Evolutionary conservation across 2,888 invertebrate genomes (phyloP).

Genomic region (Acleris cristana): DNA sequence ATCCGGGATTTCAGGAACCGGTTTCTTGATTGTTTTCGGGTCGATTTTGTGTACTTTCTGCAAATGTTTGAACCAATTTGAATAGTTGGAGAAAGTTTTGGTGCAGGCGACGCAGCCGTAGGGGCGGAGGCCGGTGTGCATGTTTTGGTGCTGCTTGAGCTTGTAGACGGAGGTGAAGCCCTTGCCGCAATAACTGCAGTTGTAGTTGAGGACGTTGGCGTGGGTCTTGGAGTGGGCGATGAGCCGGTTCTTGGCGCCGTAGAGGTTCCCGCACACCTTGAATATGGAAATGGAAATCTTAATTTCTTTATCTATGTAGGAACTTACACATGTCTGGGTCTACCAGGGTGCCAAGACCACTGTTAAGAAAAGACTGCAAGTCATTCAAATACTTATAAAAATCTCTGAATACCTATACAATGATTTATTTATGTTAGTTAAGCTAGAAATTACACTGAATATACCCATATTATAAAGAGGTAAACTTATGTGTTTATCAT

Average conservation of each 20-base stretch:
- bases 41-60: constrained; percentile 61
- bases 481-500: too few species aligned
- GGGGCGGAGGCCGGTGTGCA: constrained; percentile 82
- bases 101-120: constrained; percentile 83
- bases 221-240: constrained; percentile 65
- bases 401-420: too few species aligned
- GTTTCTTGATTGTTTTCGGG: constrained; percentile 44
- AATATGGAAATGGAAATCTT: too few species aligned
- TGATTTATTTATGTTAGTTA: too few species aligned
- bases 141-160: constrained; percentile 81
- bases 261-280: constrained; percentile 78
- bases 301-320: too few species aligned
- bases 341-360: too few species aligned
- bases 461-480: too few species aligned
- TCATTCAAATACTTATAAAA: too few species aligned
- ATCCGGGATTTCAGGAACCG: constrained; percentile 6
- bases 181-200: constrained; percentile 82
- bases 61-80: constrained; percentile 85
- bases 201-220: constrained; percentile 70
- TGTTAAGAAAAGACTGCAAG: too few species aligned
- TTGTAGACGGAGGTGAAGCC: constrained; percentile 56
- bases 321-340: too few species aligned
- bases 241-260: constrained; percentile 69
- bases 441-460: too few species aligned
- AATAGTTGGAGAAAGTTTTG: constrained; percentile 81